These are phyloP conservation scores for Gasterosteus aculeatus DNA, from an alignment of 2,113 vertebrate genomes.

Conservation along the genomic window DNA sequence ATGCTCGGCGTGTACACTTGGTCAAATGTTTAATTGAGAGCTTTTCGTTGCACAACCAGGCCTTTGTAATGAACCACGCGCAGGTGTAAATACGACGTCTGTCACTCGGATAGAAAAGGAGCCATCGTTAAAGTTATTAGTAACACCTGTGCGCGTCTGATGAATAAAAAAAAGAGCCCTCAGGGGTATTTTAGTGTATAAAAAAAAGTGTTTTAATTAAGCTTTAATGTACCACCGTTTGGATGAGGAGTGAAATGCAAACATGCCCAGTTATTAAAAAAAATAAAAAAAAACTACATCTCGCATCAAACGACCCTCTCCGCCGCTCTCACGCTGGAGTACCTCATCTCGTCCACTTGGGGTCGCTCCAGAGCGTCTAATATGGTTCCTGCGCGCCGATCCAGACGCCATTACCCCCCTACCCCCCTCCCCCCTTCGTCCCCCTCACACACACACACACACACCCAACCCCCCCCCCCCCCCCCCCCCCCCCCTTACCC, in stretches of 20 bases:
- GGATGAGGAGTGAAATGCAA: neutral
- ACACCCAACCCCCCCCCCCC: neutral
- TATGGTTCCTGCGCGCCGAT: constrained; percentile 15
- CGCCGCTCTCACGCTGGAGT: constrained; percentile 10
- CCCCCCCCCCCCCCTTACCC: neutral
- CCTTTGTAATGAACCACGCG: neutral
- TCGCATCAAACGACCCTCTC: neutral
- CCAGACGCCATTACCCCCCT: constrained; percentile 26
- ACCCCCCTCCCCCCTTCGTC: neutral
- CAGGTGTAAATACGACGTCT: no score
- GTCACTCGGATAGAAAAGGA: neutral
- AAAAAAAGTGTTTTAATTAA: neutral
- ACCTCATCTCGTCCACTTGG: constrained; percentile 46
- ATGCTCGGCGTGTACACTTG: neutral
- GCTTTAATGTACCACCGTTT: neutral
- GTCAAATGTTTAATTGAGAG: neutral
- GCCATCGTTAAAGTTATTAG: neutral
- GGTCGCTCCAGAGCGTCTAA: constrained; percentile 76
- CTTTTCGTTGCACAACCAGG: no score
- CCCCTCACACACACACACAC: no score
- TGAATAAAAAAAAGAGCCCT: neutral
- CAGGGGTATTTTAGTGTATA: neutral
- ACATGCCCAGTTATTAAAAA: neutral
- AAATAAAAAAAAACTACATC: neutral
- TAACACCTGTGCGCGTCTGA: neutral